Conservation (phyloP, 2,888 invertebrate genomes). For the Rhagium mordax region DNA sequence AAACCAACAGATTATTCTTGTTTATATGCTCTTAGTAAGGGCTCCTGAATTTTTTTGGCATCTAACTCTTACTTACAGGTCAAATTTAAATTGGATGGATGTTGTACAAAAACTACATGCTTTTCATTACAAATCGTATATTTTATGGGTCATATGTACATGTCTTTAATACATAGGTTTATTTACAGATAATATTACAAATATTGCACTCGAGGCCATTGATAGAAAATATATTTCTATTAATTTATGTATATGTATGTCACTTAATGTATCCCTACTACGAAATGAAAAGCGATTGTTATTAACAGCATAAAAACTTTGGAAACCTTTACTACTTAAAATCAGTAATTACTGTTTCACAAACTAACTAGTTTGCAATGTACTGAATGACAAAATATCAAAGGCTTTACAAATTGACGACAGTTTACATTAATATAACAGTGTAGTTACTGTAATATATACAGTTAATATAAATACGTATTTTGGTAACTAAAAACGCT, state of each 20-base stretch:
- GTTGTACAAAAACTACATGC: too few relatives aligned
- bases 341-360: neutral
- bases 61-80: too few relatives aligned
- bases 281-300: neutral
- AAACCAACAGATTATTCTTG: too few relatives aligned
- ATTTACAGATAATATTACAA: conserved; percentile 35
- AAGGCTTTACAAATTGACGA: neutral
- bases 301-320: neutral
- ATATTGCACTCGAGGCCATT: conserved; percentile 41
- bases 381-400: neutral
- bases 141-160: conserved; percentile 12
- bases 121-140: neutral
- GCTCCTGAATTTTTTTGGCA: too few relatives aligned
- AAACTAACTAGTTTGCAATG: neutral
- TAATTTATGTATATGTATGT: neutral
- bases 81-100: too few relatives aligned
- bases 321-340: neutral
- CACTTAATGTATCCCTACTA: neutral
- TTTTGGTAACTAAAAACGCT: conserved; percentile 11
- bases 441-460: neutral
- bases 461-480: neutral
- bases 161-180: neutral
- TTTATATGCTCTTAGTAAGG: too few relatives aligned
- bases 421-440: neutral
- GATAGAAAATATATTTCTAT: conserved; percentile 21